Evolutionary conservation across 2,797 vertebrate species (phyloP).

Genomic region (Pseudochromis fuscus): DNA sequence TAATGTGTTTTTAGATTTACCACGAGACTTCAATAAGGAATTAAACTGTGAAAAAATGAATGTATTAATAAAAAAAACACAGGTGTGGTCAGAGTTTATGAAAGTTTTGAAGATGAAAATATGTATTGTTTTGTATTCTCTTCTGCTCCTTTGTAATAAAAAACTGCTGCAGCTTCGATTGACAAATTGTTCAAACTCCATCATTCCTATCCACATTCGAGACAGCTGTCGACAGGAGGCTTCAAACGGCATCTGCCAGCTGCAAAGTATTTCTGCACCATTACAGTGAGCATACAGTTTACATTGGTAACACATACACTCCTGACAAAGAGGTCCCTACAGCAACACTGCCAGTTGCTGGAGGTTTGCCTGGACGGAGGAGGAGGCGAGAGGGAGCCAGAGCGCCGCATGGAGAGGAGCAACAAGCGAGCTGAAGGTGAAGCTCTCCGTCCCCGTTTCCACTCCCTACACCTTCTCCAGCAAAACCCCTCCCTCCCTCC

Average conservation of each 20-base stretch:
- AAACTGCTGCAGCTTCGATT: slow-evolving; percentile 4
- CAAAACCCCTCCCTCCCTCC: slow-evolving; percentile 25
- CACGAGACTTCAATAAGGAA: no score
- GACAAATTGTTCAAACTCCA: slow-evolving; percentile 31
- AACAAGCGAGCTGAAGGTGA: slow-evolving; percentile 45
- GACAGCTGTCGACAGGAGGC: slow-evolving; percentile 49
- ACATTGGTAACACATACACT: slow-evolving; percentile 45
- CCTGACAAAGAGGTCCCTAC: slow-evolving; percentile 31
- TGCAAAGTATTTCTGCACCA: slow-evolving; percentile 39
- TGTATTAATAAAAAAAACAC: no score
- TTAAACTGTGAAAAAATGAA: no score
- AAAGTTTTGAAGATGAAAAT: background rate
- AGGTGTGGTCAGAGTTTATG: no score
- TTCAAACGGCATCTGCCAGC: slow-evolving; percentile 47
- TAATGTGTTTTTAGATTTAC: no score
- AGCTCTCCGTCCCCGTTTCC: slow-evolving; percentile 37
- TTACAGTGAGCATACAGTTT: slow-evolving; percentile 44
- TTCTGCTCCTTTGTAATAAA: background rate
- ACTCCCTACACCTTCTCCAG: slow-evolving; percentile 60
- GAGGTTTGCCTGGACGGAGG: slow-evolving; percentile 30
- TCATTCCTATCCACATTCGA: slow-evolving; percentile 6
- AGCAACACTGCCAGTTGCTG: slow-evolving; percentile 38
- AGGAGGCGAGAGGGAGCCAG: slow-evolving; percentile 34
- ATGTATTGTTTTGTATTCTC: background rate
- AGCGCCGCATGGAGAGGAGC: slow-evolving; percentile 37